Percentiles rank a stretch among this genome's conserved stretches.
These are phyloP conservation scores for Lycia hirtaria DNA, from an alignment of 2,888 invertebrate genomes.

Conservation along the genomic window DNA sequence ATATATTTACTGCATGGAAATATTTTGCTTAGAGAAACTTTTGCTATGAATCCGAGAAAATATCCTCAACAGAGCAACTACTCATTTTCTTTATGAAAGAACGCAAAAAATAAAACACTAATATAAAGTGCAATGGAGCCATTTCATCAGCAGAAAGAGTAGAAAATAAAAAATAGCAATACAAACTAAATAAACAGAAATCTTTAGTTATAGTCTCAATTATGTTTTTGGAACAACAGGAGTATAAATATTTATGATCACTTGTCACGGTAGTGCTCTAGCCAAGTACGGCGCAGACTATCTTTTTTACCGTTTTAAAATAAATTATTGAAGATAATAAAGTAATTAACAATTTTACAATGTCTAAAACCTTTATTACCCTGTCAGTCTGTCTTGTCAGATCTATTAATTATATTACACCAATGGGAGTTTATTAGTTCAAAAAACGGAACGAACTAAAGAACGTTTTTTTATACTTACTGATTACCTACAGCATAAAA, in stretches of 20 bases:
- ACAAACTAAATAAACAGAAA: background rate
- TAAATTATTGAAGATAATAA: too few relatives aligned
- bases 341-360: too few relatives aligned
- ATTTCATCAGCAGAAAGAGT: constrained; percentile 20
- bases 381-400: too few relatives aligned
- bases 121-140: constrained; percentile 20
- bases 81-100: constrained; percentile 16
- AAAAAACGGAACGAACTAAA: too few relatives aligned
- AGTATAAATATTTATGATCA: background rate
- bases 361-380: too few relatives aligned
- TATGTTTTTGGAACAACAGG: background rate
- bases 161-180: constrained; percentile 8
- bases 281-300: background rate
- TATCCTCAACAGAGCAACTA: constrained; percentile 5
- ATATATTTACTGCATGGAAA: constrained; percentile 39
- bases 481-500: too few relatives aligned
- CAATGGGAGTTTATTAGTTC: too few relatives aligned
- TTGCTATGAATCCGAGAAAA: constrained; percentile 30
- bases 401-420: too few relatives aligned
- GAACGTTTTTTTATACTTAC: too few relatives aligned
- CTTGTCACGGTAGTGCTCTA: background rate
- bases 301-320: too few relatives aligned
- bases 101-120: constrained; percentile 18
- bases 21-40: constrained; percentile 32
- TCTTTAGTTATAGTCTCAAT: background rate